These are phyloP conservation scores for Tympanuchus pallidicinctus DNA, from an alignment of 2,113 vertebrate species.

Conservation along the genomic window DNA sequence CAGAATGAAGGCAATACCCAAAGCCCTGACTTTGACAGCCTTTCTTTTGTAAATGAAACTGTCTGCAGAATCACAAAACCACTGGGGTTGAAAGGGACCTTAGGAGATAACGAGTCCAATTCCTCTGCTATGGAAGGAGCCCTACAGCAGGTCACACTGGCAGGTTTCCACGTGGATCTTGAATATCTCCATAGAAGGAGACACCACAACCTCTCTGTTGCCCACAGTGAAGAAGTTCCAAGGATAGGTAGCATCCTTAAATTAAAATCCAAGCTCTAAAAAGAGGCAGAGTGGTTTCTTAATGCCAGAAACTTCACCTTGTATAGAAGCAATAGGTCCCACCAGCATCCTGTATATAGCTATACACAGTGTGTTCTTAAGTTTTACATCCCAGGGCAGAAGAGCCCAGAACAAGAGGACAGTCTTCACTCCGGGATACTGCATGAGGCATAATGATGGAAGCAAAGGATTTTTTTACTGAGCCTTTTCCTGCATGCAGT, in stretches of 20 bases:
- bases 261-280: neutral
- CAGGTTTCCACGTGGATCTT: too few relatives aligned
- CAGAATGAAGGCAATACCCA: neutral
- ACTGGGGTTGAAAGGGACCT: too few relatives aligned
- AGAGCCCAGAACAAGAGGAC: neutral
- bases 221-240: neutral
- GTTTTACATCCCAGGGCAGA: neutral
- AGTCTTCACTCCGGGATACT: neutral
- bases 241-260: neutral
- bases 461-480: neutral
- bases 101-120: too few relatives aligned
- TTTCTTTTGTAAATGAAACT: neutral
- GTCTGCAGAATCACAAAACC: too few relatives aligned
- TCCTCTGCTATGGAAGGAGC: too few relatives aligned
- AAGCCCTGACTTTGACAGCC: neutral
- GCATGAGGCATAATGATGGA: accelerated
- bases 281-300: neutral
- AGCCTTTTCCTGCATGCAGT: neutral
- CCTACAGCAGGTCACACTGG: too few relatives aligned
- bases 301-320: neutral
- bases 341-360: neutral
- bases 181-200: too few relatives aligned
- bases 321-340: neutral
- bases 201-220: too few relatives aligned
- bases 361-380: neutral